These are phyloP conservation scores for Limnothrissa miodon DNA, from an alignment of 2,113 vertebrate genomes.

Conservation along the genomic window DNA sequence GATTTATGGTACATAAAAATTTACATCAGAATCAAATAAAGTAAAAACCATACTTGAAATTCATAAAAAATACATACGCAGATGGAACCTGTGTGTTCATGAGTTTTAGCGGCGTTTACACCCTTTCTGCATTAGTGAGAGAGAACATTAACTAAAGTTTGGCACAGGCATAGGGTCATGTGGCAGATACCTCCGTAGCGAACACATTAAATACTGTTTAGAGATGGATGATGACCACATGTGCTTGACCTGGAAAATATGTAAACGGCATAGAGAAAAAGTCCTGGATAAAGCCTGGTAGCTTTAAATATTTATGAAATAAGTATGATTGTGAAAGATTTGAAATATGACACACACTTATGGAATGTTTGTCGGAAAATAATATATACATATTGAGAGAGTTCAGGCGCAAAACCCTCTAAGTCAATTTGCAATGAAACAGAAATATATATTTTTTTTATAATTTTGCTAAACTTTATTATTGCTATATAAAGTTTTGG, in stretches of 20 bases:
- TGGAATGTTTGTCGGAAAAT: no score
- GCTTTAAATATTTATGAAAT: not conserved
- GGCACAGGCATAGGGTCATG: not conserved
- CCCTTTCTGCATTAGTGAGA: not conserved
- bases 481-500: no score
- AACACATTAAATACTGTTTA: not conserved
- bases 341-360: not conserved
- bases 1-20: not conserved
- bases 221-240: conserved; percentile 11
- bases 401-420: no score
- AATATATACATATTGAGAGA: no score
- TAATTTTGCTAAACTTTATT: no score
- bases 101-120: not conserved
- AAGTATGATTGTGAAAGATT: not conserved
- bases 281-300: not conserved
- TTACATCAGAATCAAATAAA: not conserved
- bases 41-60: no score
- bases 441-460: no score
- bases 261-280: not conserved
- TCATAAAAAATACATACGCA: not conserved
- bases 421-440: no score
- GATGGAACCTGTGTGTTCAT: not conserved
- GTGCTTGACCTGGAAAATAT: conserved; percentile 5
- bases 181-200: not conserved
- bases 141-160: not conserved